Evolutionary conservation across 2,113 vertebrate species (phyloP).

Genomic region (Tragelaphus imberbis): DNA sequence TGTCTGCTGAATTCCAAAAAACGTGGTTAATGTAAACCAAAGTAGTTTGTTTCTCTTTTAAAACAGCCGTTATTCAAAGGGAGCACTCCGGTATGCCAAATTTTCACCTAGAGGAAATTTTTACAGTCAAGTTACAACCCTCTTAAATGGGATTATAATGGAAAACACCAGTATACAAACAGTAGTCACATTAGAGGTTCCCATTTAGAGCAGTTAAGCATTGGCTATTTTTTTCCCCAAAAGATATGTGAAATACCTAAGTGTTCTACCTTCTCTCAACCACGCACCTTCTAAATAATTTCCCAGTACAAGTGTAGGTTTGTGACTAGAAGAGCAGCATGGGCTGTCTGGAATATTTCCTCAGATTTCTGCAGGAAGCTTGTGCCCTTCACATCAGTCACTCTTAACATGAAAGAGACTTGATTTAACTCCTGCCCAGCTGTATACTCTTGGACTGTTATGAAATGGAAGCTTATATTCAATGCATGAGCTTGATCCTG

Average conservation of each 20-base stretch:
- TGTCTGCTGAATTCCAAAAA: constrained; percentile 28
- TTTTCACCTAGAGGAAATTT: constrained; percentile 26
- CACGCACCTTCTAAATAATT: constrained; percentile 49
- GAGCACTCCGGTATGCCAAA: background rate
- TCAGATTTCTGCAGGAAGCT: constrained; percentile 59
- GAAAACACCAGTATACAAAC: constrained; percentile 37
- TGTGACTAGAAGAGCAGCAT: constrained; percentile 19
- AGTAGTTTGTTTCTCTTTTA: background rate
- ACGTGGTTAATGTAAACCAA: constrained; percentile 23
- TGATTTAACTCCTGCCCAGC: constrained; percentile 54
- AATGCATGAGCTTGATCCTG: background rate
- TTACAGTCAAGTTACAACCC: background rate
- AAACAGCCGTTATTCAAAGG: background rate
- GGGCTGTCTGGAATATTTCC: constrained; percentile 56
- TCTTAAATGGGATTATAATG: constrained; percentile 35
- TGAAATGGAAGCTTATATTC: constrained; percentile 62
- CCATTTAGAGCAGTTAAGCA: background rate
- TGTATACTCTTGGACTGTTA: constrained; percentile 37
- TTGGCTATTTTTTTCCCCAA: background rate
- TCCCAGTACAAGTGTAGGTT: background rate
- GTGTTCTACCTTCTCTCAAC: background rate
- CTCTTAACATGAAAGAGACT: constrained; percentile 67
- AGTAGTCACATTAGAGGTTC: constrained; percentile 17
- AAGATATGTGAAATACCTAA: constrained; percentile 26
- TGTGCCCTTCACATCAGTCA: constrained; percentile 51